Evolutionary conservation across 2,113 vertebrate species (phyloP).

Genomic region (Nannospalax galili): DNA sequence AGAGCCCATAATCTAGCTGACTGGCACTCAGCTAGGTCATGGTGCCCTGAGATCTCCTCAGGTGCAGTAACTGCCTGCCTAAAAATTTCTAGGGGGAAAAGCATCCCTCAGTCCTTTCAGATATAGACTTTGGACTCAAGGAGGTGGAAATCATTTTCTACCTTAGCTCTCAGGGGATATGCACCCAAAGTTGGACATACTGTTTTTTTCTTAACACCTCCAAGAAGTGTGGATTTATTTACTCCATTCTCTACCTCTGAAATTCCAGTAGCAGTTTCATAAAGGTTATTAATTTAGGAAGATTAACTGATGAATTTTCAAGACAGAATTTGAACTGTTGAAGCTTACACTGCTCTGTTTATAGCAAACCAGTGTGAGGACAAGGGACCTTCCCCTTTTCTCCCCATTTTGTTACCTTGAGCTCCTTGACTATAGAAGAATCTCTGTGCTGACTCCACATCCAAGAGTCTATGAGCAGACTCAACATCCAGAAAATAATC

Average conservation of each 20-base stretch:
- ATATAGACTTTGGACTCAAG: neutral
- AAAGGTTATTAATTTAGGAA: neutral
- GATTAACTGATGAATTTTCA: neutral
- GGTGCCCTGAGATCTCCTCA: neutral
- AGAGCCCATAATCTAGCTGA: neutral
- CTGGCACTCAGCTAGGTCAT: neutral
- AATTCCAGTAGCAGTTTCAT: neutral
- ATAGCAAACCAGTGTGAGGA: neutral
- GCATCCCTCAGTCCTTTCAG: neutral
- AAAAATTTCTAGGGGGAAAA: neutral
- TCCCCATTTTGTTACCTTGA: constrained; percentile 86
- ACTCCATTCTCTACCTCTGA: neutral
- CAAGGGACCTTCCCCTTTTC: constrained; percentile 6
- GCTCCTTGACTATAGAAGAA: constrained; percentile 91
- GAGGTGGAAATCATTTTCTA: neutral
- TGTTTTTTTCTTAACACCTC: neutral
- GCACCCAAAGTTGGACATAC: neutral
- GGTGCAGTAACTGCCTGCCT: neutral
- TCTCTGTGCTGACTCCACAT: constrained; percentile 89
- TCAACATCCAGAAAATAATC: constrained; percentile 90
- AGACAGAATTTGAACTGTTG: neutral
- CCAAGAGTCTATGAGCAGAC: constrained; percentile 89
- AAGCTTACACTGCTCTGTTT: neutral
- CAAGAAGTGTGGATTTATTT: neutral
- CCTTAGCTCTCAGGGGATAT: neutral